Evolutionary conservation across 1,140 invertebrate genomes (phyloP), one percentile per base, ranked within the genome.

Genomic region (Apis laboriosa): DNA sequence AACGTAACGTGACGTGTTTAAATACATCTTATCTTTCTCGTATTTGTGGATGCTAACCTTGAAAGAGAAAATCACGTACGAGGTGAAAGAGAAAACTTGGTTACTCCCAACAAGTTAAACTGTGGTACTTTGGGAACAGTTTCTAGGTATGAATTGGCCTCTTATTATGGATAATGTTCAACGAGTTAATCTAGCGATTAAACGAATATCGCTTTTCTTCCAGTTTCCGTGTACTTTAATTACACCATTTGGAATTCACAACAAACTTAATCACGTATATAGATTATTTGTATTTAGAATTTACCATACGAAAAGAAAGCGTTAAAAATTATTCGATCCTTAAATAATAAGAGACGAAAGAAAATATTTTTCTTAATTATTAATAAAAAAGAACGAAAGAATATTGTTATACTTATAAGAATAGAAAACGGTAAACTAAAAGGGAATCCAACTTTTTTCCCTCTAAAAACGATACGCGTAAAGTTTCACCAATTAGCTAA

Each of bases 401-500:
- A 55, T 4, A 51, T 71, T 28, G 15, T 28, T 24, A 12, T 28
- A 28, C 2, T 71, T 71, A 55, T 28, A 28, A 55, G 70, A 28
- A 61, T 11, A 17, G n/a, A 24, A 34, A 43, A 17, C n/a, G 67
- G 64, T 2, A 21, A 19, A 17, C 28, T 21, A 51, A 5, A 12
- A 72, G 17, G 56, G 51, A 73, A 72, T 53, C 17, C 19, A 21
- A 53, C 67, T 49, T 61, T 56, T 58, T 53, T n/a, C 49, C 19
- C 21, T 55, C 19, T 53, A 68, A 80, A 63, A 63, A 60, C 49
- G 68, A 63, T 43, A 51, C 68, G 58, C 19, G 51, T 80, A 80
- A 80, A 53, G 77, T 80, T 80, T 73, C 68, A 72, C 24, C 21
- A 72, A 49, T 80, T 43, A 43, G 34, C 34, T 72, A 72, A 63